phyloP scores from a whole-genome alignment of 1,140 invertebrate species.

The Sarcophaga peregrina region DNA sequence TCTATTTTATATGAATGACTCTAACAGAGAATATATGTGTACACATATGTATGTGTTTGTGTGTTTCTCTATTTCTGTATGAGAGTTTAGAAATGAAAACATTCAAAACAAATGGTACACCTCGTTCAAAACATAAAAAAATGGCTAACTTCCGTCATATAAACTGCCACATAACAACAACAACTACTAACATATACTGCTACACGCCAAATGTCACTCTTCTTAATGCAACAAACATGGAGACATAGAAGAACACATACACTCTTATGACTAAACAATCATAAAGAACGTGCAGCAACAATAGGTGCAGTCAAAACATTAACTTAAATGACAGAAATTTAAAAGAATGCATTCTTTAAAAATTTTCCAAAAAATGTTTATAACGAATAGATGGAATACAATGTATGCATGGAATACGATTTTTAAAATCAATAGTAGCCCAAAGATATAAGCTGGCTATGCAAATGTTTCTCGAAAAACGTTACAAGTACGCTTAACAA shows the following conservation, averaged over 20 bases:
- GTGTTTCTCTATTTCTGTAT: not conserved
- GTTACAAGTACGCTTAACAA: no score
- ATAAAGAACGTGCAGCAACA: not conserved
- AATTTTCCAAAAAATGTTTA: no score
- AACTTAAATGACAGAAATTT: not conserved
- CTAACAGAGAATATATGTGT: not conserved
- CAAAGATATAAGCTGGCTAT: no score
- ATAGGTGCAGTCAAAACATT: not conserved
- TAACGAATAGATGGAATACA: no score
- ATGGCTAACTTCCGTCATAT: constrained; percentile 18
- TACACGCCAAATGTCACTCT: not conserved
- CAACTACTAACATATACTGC: not conserved
- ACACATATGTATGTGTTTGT: not conserved
- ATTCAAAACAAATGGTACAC: not conserved
- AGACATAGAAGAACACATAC: not conserved
- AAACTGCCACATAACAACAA: not conserved
- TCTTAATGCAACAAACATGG: not conserved
- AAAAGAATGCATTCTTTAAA: not conserved
- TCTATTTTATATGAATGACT: not conserved
- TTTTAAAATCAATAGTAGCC: no score
- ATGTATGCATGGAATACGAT: no score
- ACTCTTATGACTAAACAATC: no score
- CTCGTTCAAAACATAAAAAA: not conserved
- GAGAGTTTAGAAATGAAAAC: not conserved
- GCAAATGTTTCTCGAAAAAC: no score